Evolutionary conservation across 2,888 invertebrate genomes (phyloP), one percentile per base, ranked within the genome.

Genomic region (Chydorus sphaericus): DNA sequence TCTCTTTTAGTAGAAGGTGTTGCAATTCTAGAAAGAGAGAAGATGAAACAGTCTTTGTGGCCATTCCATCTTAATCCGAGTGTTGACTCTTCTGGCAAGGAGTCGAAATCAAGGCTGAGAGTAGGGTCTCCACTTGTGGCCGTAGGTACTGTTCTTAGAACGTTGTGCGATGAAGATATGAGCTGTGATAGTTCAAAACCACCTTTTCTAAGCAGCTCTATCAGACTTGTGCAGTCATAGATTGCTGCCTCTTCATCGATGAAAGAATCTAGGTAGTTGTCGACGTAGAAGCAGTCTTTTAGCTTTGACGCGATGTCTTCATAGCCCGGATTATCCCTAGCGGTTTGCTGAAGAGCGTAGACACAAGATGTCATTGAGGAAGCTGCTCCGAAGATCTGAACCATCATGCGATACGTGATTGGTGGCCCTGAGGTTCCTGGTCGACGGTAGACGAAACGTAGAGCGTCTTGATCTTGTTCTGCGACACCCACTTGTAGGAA

Each of bases 401-500:
- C 55, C 3, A 20, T 38, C 60, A 61, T 60, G 20, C 33, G 57
- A 23, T 33, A 55, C 14, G 33, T 31, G 6, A 55, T 37, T 4
- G 58, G 59, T 4, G 37, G 31, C 20, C 30, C 7, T 23, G 8
- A 14, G 4, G 51, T n/a, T 23, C 57, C 59, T 30, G 48, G 49
- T 28, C 56, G 59, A 29, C 61, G 48, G 59, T 58, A 61, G 7
- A 61, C 33, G 33, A 61, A 60, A 6, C 59, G 39, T 23, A 60
- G 59, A 16, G 58, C 51, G 7, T 14, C 11, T 10, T 28, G 39
- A 37, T 61, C 61, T n/a, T 58, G 52, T 1, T 28, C 16, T 2
- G 49, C 33, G 14, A 59, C 54, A 11, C 38, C 23, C 2, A 60
- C 54, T 38, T 54, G 58, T 11, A 38, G 60, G 23, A 60, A 61